A percentile compares a stretch with the other conserved stretches of the same genome.
Evolutionary conservation across 1,140 invertebrate genomes (phyloP).

Genomic region (Homarus americanus): DNA sequence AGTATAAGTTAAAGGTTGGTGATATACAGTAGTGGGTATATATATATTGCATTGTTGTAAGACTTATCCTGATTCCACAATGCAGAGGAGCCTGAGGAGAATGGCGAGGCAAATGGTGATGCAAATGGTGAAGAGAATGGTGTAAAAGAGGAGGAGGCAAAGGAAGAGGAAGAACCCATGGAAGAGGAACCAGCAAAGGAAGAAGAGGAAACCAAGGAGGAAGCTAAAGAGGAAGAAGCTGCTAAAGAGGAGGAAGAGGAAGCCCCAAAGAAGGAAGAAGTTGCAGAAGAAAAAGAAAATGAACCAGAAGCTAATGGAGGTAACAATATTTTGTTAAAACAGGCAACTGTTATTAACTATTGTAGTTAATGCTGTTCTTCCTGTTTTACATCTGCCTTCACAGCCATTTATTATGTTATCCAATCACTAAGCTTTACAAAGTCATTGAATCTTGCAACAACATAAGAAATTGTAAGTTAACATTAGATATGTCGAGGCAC

Average conservation of each 20-base stretch:
- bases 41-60: no score
- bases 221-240: neutral
- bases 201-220: neutral
- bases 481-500: no score
- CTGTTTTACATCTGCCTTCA: neutral
- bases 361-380: neutral
- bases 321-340: neutral
- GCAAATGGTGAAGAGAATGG: slow-evolving; percentile 30
- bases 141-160: neutral
- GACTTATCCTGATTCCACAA: neutral
- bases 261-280: slow-evolving; percentile 3
- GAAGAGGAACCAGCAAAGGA: neutral
- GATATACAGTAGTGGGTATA: no score
- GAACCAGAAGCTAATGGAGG: slow-evolving; percentile 35
- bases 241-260: slow-evolving; percentile 11
- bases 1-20: no score
- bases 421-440: no score
- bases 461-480: no score
- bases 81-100: slow-evolving; percentile 29
- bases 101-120: slow-evolving; percentile 19
- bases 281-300: slow-evolving; percentile 33
- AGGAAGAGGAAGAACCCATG: neutral
- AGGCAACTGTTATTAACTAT: neutral
- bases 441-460: no score
- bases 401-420: no score